Base-by-base conservation (phyloP, 2,113 vertebrate species). In the Galeopterus variegatus region DNA sequence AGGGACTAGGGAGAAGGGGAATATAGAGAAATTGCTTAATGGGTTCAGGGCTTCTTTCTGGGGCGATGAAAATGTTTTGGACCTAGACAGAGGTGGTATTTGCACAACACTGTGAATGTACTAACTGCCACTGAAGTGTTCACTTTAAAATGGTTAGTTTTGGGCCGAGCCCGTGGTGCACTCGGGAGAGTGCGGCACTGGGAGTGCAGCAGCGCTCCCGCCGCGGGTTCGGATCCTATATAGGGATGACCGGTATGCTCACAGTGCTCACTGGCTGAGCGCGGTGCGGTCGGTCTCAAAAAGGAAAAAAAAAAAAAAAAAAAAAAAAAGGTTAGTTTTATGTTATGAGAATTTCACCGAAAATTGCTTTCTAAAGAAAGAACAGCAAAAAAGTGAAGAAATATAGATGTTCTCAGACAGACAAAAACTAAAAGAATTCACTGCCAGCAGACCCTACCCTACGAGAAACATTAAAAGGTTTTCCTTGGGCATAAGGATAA, bases 271-370 rank as follows among this genome's bases (percentile, higher is more conserved):
- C n/a, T n/a, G n/a, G n/a, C n/a, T n/a, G n/a, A n/a, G n/a, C n/a
- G n/a, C n/a, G n/a, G n/a, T n/a, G n/a, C n/a, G n/a, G n/a, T n/a
- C n/a, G n/a, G n/a, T n/a, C n/a, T n/a, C n/a, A n/a, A n/a, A n/a
- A n/a, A n/a, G n/a, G n/a, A n/a, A n/a, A n/a, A n/a, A n/a, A n/a
- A n/a, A n/a, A n/a, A n/a, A n/a, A n/a, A n/a, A n/a, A n/a, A n/a
- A n/a, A n/a, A n/a, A n/a, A 80, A 94, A 84, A 77, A 69, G 26
- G 58, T 80, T 41, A 26, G 36, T 70, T 88, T 82, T 82, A 56
- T 28, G 24, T 65, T 54, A n/a, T n/a, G 3, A 70, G 31, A 31
- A 60, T 60, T 67, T 85, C 24, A 60, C 24, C 70, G 28, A 79
- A 81, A 62, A 77, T 60, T 41, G 41, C 41, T 41, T 54, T 75